These are phyloP conservation scores for Wiebesia pumilae DNA, from an alignment of 1,140 invertebrate species.

Conservation along the genomic window DNA sequence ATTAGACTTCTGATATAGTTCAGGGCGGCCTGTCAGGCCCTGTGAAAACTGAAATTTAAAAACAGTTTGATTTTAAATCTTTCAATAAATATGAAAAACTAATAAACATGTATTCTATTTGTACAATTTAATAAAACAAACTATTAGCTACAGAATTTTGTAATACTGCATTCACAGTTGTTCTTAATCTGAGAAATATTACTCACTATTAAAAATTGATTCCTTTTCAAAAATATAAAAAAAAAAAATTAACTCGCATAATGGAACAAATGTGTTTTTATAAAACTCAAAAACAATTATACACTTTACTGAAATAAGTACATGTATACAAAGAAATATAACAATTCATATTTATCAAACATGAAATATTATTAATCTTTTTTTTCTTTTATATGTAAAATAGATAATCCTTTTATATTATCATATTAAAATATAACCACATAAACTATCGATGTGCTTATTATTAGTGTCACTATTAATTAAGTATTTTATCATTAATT, in stretches of 20 bases:
- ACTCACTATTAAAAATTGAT: too few relatives aligned
- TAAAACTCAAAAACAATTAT: neutral
- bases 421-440: neutral
- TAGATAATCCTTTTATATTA: neutral
- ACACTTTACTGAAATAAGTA: neutral
- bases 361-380: neutral
- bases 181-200: neutral
- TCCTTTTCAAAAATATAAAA: neutral
- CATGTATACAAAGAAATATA: neutral
- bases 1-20: slow-evolving; percentile 87
- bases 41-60: slow-evolving; percentile 69
- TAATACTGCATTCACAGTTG: neutral
- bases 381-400: neutral
- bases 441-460: neutral
- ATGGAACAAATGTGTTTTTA: neutral
- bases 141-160: too few relatives aligned
- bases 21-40: slow-evolving; percentile 72
- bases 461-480: slow-evolving; percentile 1
- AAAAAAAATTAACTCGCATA: neutral
- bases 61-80: neutral
- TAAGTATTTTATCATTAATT: slow-evolving; percentile 1
- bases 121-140: neutral
- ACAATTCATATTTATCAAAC: neutral
- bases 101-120: neutral
- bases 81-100: neutral